A percentile compares a stretch with the other conserved stretches of the same genome.
Evolutionary conservation across 2,113 vertebrate species (phyloP).

Genomic region (Zingel zingel): DNA sequence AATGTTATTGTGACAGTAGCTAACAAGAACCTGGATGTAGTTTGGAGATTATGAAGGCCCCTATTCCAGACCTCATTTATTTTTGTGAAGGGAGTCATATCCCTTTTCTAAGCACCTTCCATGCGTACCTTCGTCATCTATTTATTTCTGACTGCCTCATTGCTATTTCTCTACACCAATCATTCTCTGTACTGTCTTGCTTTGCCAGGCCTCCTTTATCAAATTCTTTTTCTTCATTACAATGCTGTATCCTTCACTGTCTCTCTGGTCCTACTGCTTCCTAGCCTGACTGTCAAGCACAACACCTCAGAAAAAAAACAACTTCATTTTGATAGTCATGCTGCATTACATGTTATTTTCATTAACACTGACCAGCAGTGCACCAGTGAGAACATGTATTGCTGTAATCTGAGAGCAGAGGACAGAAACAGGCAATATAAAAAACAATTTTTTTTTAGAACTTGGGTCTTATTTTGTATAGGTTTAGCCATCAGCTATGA

Average conservation of each 20-base stretch:
- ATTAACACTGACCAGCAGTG: neutral
- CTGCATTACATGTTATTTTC: neutral
- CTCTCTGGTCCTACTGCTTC: neutral
- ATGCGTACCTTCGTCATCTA: conserved; percentile 11
- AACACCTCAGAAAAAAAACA: neutral
- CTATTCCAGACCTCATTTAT: conserved; percentile 37
- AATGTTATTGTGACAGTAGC: neutral
- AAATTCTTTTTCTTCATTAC: conserved; percentile 14
- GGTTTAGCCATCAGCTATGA: neutral
- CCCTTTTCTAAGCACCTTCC: conserved; percentile 7
- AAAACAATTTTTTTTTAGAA: neutral
- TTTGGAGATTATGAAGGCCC: conserved; percentile 29
- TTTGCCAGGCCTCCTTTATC: neutral
- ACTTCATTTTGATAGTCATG: conserved; percentile 18
- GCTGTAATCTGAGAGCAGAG: neutral
- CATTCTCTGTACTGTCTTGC: neutral
- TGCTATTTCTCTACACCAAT: neutral
- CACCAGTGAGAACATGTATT: neutral
- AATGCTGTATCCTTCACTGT: neutral
- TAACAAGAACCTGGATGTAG: conserved; percentile 13
- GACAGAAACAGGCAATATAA: neutral
- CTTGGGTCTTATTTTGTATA: too few relatives aligned
- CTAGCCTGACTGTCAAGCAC: neutral
- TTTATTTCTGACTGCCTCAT: conserved; percentile 13
- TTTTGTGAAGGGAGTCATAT: conserved; percentile 43